These are phyloP conservation scores for Salvelinus sp. DNA, from an alignment of 2,113 vertebrate species.

Conservation along the genomic window DNA sequence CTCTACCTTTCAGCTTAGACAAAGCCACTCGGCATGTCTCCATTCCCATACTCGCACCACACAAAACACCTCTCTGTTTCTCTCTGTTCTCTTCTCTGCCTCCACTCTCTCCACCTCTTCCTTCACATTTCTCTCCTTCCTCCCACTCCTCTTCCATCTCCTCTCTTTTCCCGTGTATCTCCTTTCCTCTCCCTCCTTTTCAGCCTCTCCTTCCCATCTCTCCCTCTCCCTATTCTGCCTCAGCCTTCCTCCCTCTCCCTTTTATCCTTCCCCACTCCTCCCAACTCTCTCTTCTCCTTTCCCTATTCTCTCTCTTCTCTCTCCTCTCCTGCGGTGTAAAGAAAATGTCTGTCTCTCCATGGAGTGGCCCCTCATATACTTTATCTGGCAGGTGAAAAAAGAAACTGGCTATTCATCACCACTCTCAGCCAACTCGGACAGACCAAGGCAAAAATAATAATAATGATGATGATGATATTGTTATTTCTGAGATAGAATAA, in stretches of 20 bases:
- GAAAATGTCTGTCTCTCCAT: conserved; percentile 57
- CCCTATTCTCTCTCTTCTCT: conserved; percentile 30
- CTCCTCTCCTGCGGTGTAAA: conserved; percentile 34
- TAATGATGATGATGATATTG: conserved; percentile 37
- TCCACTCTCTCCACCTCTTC: conserved; percentile 23
- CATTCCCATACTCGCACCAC: neutral
- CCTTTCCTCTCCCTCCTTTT: neutral
- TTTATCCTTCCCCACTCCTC: neutral
- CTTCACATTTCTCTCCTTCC: conserved; percentile 27
- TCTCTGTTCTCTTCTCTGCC: neutral
- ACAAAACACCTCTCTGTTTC: neutral
- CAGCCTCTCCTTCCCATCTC: neutral
- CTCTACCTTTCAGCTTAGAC: neutral
- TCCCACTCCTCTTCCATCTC: neutral
- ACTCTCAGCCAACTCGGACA: conserved; percentile 28
- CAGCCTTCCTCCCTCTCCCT: neutral
- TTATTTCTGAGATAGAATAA: conserved; percentile 50
- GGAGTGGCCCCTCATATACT: conserved; percentile 57
- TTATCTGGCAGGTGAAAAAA: conserved; percentile 50
- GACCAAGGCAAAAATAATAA: conserved; percentile 46
- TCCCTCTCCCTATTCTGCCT: neutral
- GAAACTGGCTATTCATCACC: conserved; percentile 47
- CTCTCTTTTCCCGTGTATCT: neutral
- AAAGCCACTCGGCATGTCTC: neutral
- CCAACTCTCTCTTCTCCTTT: conserved; percentile 34